Evolutionary conservation across 2,888 invertebrate species (phyloP).

Genomic region (Ophraella communa): DNA sequence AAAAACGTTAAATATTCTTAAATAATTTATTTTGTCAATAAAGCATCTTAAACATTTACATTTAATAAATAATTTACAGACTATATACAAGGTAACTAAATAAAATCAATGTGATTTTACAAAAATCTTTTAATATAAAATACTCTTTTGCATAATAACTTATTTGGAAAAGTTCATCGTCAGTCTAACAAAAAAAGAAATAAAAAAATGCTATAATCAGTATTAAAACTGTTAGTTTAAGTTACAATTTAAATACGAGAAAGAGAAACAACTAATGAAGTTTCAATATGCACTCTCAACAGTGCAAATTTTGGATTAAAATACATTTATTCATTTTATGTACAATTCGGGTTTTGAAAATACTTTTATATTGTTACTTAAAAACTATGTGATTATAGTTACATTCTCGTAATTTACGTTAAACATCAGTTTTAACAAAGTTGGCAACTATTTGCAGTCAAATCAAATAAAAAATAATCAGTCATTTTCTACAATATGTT

Average conservation of each 20-base stretch:
- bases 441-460: not conserved
- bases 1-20: not conserved
- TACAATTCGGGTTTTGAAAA: too few relatives aligned
- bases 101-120: constrained; percentile 45
- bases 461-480: not conserved
- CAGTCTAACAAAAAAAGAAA: constrained; percentile 35
- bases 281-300: too few relatives aligned
- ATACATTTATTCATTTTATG: too few relatives aligned
- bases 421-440: not conserved
- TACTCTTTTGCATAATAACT: constrained; percentile 29
- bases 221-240: constrained; percentile 22
- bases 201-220: constrained; percentile 29
- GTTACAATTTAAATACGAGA: not conserved
- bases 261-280: too few relatives aligned
- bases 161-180: constrained; percentile 10
- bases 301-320: too few relatives aligned
- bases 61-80: constrained; percentile 32
- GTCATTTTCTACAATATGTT: not conserved
- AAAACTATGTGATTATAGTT: not conserved
- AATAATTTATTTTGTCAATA: constrained; percentile 29
- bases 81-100: constrained; percentile 33
- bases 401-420: not conserved
- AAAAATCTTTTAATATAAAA: constrained; percentile 43
- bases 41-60: constrained; percentile 28
- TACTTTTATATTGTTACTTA: not conserved